A percentile compares a stretch with the other conserved stretches of the same genome.
phyloP scores from a whole-genome alignment of 1,140 invertebrate species.

The Eumaeus atala region DNA sequence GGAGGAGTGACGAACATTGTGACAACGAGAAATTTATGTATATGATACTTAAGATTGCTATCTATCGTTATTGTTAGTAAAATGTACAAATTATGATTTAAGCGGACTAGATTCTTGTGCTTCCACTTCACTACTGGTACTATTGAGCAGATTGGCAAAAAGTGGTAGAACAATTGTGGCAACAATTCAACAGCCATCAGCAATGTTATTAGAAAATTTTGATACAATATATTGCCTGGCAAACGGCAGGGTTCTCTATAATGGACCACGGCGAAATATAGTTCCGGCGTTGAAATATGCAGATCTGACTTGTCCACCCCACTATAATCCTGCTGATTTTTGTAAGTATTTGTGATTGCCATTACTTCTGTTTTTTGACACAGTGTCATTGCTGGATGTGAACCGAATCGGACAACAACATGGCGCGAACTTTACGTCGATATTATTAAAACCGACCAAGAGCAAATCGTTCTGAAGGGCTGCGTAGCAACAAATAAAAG shows the following conservation, averaged over 20 bases:
- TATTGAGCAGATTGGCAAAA: slow-evolving; percentile 7
- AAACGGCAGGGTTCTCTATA: slow-evolving; percentile 1
- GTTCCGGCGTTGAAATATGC: neutral
- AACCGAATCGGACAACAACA: too few relatives aligned
- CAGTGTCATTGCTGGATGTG: too few relatives aligned
- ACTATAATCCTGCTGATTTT: slow-evolving; percentile 15
- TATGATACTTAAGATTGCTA: too few relatives aligned
- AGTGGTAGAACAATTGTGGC: neutral
- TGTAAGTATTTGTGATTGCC: slow-evolving; percentile 1
- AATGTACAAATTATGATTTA: neutral
- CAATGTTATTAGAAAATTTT: slow-evolving; percentile 7
- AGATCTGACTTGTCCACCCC: slow-evolving; percentile 1
- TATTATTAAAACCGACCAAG: too few relatives aligned
- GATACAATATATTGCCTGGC: slow-evolving; percentile 8
- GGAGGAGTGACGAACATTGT: too few relatives aligned
- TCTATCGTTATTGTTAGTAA: too few relatives aligned
- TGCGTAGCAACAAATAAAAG: too few relatives aligned
- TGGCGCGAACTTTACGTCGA: too few relatives aligned
- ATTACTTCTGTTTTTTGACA: too few relatives aligned
- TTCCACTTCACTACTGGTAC: neutral
- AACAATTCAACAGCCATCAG: slow-evolving; percentile 12
- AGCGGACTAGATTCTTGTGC: slow-evolving; percentile 9
- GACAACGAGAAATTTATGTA: too few relatives aligned
- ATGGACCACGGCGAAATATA: slow-evolving; percentile 1
- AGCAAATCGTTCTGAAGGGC: too few relatives aligned